Percentiles rank a stretch among this genome's conserved stretches.
phyloP scores from a whole-genome alignment of 1,140 invertebrate species.

The Eurytemora carolleeae region DNA sequence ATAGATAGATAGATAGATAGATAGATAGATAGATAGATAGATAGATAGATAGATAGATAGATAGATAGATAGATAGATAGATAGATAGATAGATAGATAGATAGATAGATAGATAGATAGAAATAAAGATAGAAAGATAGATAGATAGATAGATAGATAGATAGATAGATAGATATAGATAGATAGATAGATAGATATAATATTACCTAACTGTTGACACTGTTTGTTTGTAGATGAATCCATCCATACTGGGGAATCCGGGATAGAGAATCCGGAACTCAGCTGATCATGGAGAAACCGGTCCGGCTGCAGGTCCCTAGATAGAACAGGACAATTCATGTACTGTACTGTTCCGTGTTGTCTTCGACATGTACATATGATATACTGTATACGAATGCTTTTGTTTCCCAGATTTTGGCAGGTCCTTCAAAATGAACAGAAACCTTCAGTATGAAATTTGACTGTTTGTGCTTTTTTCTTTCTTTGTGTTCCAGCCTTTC shows the following conservation, averaged over 20 bases:
- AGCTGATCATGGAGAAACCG: slow-evolving; percentile 67
- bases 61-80: too few species aligned
- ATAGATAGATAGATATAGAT: too few species aligned
- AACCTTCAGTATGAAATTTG: background rate
- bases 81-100: too few species aligned
- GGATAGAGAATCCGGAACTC: slow-evolving; percentile 45
- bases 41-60: too few species aligned
- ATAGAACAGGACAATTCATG: too few species aligned
- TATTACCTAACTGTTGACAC: slow-evolving; percentile 32
- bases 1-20: too few species aligned
- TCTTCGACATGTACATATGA: background rate
- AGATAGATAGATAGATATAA: too few species aligned
- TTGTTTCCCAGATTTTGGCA: background rate
- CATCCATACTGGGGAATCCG: slow-evolving; percentile 87
- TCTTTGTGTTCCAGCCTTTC: background rate
- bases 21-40: too few species aligned
- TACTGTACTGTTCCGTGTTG: background rate
- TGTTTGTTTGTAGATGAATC: slow-evolving; percentile 67
- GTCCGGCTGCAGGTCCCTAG: too few species aligned
- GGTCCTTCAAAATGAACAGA: background rate
- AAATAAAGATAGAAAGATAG: too few species aligned
- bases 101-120: too few species aligned
- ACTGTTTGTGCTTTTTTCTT: background rate
- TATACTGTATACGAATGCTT: background rate
- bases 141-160: too few species aligned